Conservation (phyloP, 1,140 invertebrate species). For the Eupeodes corollae region DNA sequence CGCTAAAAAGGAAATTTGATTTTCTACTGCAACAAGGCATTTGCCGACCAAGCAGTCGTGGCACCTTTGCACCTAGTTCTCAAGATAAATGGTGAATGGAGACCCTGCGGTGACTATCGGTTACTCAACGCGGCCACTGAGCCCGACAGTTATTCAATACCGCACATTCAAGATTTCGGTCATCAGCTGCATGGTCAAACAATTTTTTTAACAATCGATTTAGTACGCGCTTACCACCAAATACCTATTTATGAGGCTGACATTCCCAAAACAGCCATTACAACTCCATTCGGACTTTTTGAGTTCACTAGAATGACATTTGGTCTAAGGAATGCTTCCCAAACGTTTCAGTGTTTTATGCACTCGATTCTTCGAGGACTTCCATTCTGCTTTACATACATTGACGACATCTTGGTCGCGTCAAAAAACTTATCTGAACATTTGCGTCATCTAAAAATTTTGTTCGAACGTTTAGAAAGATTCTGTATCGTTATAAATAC, state of each 20-base stretch:
- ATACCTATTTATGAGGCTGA: slow-evolving; percentile 27
- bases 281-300: slow-evolving; percentile 32
- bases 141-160: slow-evolving; percentile 25
- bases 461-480: slow-evolving; percentile 13
- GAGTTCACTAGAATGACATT: slow-evolving; percentile 35
- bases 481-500: slow-evolving; percentile 19
- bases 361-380: too few species aligned
- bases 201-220: too few species aligned
- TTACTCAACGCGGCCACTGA: slow-evolving; percentile 20
- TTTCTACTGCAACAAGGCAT: slow-evolving; percentile 20
- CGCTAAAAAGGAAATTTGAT: slow-evolving; percentile 33
- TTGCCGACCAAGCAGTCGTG: slow-evolving; percentile 21
- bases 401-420: slow-evolving; percentile 44
- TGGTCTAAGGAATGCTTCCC: slow-evolving; percentile 25
- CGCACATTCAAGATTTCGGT: slow-evolving; percentile 6
- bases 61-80: slow-evolving; percentile 36
- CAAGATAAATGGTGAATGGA: slow-evolving; percentile 33
- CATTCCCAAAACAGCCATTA: slow-evolving; percentile 30
- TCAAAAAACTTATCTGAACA: slow-evolving; percentile 22
- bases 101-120: slow-evolving; percentile 41
- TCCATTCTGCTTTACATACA: too few species aligned
- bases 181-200: too few species aligned
- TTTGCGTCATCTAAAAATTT: slow-evolving; percentile 11
- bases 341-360: slow-evolving; percentile 42
- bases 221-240: slow-evolving; percentile 38